phyloP scores from a whole-genome alignment of 2,888 invertebrate genomes.

The Andrena bucephala region DNA sequence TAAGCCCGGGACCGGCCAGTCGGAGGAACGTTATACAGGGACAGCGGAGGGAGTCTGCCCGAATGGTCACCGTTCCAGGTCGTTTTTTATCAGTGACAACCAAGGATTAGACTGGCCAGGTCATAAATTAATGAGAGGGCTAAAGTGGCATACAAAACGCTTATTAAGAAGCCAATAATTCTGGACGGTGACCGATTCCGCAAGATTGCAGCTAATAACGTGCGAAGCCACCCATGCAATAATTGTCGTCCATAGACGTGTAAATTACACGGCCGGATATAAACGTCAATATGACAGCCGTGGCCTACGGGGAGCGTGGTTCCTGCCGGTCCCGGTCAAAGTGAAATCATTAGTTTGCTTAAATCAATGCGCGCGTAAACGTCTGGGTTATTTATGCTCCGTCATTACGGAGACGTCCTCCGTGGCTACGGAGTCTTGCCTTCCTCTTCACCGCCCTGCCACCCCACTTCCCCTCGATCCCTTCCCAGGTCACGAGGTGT shows the following conservation, averaged over 20 bases:
- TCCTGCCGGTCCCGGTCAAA: conserved; percentile 79
- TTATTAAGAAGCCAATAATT: conserved; percentile 60
- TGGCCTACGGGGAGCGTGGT: conserved; percentile 52
- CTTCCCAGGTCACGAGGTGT: conserved; percentile 28
- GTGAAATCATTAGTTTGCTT: conserved; percentile 86
- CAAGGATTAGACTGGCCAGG: conserved; percentile 15
- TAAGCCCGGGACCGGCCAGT: background rate
- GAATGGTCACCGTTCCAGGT: background rate
- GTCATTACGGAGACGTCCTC: conserved; percentile 84
- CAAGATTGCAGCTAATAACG: conserved; percentile 66
- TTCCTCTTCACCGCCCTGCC: conserved; percentile 50
- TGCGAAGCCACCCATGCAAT: conserved; percentile 65
- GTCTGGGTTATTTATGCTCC: conserved; percentile 85
- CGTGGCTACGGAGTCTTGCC: conserved; percentile 72
- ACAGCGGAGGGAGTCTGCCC: background rate
- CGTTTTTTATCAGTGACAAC: conserved; percentile 32
- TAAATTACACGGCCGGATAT: conserved; percentile 83
- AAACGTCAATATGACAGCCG: conserved; percentile 84
- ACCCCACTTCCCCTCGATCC: conserved; percentile 55
- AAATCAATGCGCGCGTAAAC: conserved; percentile 85
- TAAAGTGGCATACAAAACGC: conserved; percentile 38
- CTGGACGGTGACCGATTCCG: conserved; percentile 42
- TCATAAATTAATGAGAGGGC: conserved; percentile 38
- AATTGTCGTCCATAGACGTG: conserved; percentile 84
- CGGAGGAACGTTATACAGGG: background rate